Evolutionary conservation across 1,140 invertebrate genomes (phyloP).

Genomic region (Drosophila bocki): DNA sequence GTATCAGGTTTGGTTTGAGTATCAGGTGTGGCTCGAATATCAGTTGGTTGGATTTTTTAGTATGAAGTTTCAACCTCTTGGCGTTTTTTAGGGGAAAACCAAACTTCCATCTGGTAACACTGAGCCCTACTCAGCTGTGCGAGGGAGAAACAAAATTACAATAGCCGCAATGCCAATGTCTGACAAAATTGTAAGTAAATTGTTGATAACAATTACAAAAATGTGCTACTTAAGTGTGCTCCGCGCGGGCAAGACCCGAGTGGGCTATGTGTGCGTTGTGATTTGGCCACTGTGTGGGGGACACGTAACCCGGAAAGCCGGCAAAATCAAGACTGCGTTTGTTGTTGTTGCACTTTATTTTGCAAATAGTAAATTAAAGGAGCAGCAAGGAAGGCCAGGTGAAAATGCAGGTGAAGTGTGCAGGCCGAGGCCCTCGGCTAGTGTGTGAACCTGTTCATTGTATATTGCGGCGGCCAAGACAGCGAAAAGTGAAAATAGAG

Average conservation of each 20-base stretch:
- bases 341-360: conserved; percentile 27
- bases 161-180: conserved; percentile 60
- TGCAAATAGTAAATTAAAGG: conserved; percentile 20
- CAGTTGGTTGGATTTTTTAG: too few relatives aligned
- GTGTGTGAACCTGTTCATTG: neutral
- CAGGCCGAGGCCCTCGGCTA: too few relatives aligned
- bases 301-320: conserved; percentile 38
- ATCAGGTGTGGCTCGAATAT: too few relatives aligned
- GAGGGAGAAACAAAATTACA: conserved; percentile 47
- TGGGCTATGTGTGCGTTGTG: neutral
- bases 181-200: conserved; percentile 78
- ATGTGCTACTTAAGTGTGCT: neutral
- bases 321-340: conserved; percentile 43
- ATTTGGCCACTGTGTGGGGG: too few relatives aligned
- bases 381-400: neutral
- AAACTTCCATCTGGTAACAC: too few relatives aligned
- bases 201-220: conserved; percentile 31
- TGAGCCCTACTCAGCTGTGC: conserved; percentile 16
- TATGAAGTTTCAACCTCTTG: too few relatives aligned
- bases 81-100: too few relatives aligned
- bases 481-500: conserved; percentile 46
- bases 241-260: too few relatives aligned
- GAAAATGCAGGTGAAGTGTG: neutral
- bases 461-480: neutral
- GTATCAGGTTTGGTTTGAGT: too few relatives aligned